Percentiles rank a stretch among this genome's conserved stretches.
Evolutionary conservation across 2,113 vertebrate genomes (phyloP).

Genomic region (Gymnorhina tibicen): DNA sequence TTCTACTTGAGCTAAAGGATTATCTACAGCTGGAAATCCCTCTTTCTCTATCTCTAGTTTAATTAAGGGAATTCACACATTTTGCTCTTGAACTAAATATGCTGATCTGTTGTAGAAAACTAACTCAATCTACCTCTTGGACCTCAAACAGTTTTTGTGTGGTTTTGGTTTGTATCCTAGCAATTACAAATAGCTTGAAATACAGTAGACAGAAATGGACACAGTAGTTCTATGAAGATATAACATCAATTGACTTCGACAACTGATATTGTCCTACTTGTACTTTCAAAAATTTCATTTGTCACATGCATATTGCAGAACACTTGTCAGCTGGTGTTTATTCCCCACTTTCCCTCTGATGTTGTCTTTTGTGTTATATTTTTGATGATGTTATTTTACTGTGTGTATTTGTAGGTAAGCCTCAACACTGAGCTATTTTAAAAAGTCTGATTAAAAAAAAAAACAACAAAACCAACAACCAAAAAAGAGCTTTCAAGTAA

Average conservation of each 20-base stretch:
- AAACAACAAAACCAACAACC: no score
- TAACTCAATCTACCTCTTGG: not conserved
- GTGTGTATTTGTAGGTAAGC: not conserved
- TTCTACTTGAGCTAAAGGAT: not conserved
- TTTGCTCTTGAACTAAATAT: not conserved
- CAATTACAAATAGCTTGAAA: not conserved
- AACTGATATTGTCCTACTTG: not conserved
- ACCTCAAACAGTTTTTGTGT: not conserved
- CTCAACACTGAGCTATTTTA: not conserved
- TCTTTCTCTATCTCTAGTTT: not conserved
- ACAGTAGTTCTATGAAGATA: not conserved
- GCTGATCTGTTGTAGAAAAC: not conserved
- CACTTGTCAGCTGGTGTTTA: not conserved
- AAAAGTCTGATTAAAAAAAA: not conserved
- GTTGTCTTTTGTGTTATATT: not conserved
- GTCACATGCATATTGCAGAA: not conserved
- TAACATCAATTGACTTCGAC: not conserved
- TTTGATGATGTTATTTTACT: not conserved
- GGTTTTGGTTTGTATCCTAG: not conserved
- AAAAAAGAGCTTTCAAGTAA: not conserved
- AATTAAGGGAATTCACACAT: not conserved
- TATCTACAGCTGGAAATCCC: not conserved
- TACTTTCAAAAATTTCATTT: not conserved
- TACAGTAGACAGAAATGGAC: not conserved
- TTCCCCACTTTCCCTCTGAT: not conserved